Conservation (phyloP, 2,888 invertebrate genomes). For the Sturmia bella region DNA sequence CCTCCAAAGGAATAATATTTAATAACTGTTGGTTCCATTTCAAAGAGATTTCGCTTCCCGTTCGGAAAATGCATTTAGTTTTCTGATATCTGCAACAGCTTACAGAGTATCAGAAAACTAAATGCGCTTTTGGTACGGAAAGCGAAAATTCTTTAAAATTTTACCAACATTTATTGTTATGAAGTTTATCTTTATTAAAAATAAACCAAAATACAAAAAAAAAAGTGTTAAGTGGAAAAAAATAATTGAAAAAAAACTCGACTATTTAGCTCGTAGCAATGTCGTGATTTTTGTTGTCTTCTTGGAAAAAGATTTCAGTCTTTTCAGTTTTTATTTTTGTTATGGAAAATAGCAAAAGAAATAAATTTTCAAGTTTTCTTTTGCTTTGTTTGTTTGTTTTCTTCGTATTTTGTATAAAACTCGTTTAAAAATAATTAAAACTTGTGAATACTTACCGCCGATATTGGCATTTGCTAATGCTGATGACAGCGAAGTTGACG, state of each 20-base stretch:
- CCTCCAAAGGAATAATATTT: no score
- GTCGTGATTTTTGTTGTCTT: constrained; percentile 57
- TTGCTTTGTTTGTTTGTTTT: constrained; percentile 44
- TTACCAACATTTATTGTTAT: no score
- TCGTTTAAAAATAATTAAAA: constrained; percentile 81
- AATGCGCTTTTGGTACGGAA: no score
- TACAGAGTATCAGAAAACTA: no score
- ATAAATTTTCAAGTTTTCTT: constrained; percentile 48
- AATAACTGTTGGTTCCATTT: no score
- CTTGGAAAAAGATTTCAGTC: constrained; percentile 13
- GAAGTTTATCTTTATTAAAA: neutral
- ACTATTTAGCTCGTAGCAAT: constrained; percentile 24
- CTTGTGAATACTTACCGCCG: constrained; percentile 81
- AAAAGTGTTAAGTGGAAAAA: neutral
- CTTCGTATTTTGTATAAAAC: constrained; percentile 74
- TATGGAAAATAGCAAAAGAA: constrained; percentile 18
- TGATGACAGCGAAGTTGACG: constrained; percentile 81
- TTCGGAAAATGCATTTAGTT: no score
- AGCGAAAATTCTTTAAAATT: no score
- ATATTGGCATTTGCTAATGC: constrained; percentile 80
- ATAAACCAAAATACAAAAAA: constrained; percentile 47
- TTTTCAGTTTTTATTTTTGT: constrained; percentile 30
- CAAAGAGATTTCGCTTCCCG: no score
- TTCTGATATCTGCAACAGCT: no score
- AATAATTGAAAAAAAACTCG: constrained; percentile 4